Base-by-base conservation (phyloP, 2,888 invertebrate genomes). In the Caenorhabditis sulstoni region DNA sequence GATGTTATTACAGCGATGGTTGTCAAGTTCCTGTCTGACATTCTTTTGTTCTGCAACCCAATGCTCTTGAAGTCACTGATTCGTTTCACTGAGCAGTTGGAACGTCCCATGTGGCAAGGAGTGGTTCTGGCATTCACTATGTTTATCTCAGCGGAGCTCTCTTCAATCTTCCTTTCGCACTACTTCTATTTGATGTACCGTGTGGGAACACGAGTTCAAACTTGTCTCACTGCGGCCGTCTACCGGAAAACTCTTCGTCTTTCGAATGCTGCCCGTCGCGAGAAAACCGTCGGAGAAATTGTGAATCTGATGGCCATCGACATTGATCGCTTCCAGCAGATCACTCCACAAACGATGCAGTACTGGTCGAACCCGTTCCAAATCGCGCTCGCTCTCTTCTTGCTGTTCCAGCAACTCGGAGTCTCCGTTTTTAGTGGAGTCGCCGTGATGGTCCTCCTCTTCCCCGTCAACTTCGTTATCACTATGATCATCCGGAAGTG, bases 371-470 rank as follows among this genome's bases (percentile, higher is more conserved):
- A 86, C 12, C 89, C 89, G 11, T 65, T 89, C 50, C 81, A 82
- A 71, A 81, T 82, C 23, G 78, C 79, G 37, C 49, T 84, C 11
- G 86, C 89, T 0, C 82, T 90, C 8, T 87, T 82, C 64, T 91
- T 92, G 80, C 89, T 92, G 41, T 92, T 91, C 91, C 81, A 90
- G 81, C 91, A 92, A 76, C 88, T 92, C 85, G 93, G 93, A 0
- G 94, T 95, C 0, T 95, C 96, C 0, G 95, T 96, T 0, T 91
- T 98, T n/a, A 95, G 96, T 55, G 96, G 96, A n/a, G 92, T 98
- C 61, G 95, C 94, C 2, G 95, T 97, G 44, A 96, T 98, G 95
- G 94, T 98, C 49, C 93, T 97, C 57, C 93, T 98, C 64, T 95
- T 99, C 16, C 92, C 90, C 0, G 75, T 89, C 81, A 90, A 90